Percentiles rank a stretch among this genome's conserved stretches.
phyloP scores from a whole-genome alignment of 2,797 vertebrate species.

The Macroramphosus scolopax region DNA sequence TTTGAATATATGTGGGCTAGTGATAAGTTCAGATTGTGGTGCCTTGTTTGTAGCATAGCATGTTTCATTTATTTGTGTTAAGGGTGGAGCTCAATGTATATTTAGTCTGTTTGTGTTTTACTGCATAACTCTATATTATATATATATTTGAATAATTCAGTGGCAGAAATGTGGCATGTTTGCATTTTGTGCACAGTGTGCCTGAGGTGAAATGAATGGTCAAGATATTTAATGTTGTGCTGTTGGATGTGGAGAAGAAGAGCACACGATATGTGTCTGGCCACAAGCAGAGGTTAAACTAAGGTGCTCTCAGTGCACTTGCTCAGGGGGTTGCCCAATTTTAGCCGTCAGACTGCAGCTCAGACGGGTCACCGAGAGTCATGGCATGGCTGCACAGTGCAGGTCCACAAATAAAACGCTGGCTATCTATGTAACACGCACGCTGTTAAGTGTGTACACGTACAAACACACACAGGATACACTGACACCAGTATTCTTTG shows the following conservation, averaged over 20 bases:
- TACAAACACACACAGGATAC: too few species aligned
- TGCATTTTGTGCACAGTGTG: slow-evolving; percentile 9
- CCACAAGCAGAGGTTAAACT: slow-evolving; percentile 4
- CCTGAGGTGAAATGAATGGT: neutral
- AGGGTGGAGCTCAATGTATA: too few species aligned
- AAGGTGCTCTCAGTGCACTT: slow-evolving; percentile 21
- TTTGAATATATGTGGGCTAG: too few species aligned
- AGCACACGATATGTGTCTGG: slow-evolving; percentile 4
- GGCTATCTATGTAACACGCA: too few species aligned
- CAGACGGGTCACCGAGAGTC: slow-evolving; percentile 24
- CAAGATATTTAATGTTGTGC: neutral
- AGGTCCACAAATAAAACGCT: neutral
- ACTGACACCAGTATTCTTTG: too few species aligned
- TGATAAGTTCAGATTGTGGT: too few species aligned
- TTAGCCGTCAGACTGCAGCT: slow-evolving; percentile 33
- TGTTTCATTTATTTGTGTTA: too few species aligned
- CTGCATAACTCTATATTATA: too few species aligned
- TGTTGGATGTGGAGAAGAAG: too few species aligned
- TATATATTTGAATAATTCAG: neutral
- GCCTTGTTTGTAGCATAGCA: too few species aligned
- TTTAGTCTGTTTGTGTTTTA: too few species aligned
- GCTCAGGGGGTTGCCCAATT: slow-evolving; percentile 36
- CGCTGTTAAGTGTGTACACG: too few species aligned
- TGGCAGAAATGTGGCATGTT: neutral
- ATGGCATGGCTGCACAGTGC: slow-evolving; percentile 10